Evolutionary conservation across 2,797 vertebrate genomes (phyloP), one percentile per base, ranked within the genome.

Genomic region (Galaxias olidus): DNA sequence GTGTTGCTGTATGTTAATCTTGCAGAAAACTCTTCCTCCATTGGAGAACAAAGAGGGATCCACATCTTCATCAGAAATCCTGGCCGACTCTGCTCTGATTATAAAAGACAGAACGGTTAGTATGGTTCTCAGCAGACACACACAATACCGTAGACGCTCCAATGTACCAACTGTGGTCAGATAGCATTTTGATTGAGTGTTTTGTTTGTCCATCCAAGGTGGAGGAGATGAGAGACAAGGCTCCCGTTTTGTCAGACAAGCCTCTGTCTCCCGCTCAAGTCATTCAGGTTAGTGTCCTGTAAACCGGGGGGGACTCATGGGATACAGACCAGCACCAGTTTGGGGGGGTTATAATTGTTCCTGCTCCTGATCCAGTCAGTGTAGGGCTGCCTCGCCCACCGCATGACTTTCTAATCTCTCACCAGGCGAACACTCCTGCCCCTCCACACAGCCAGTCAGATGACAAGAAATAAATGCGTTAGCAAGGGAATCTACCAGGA

Each of bases 281-380:
- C 72, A 88, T 93, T 61, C 91, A 92, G 84, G 92, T 93, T 74
- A 89, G 87, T 78, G 13, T 15, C n/a, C 41, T n/a, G n/a, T n/a
- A n/a, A n/a, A n/a, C n/a, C n/a, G n/a, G n/a, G n/a, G n/a, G n/a
- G n/a, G n/a, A n/a, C n/a, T n/a, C n/a, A n/a, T n/a, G n/a, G n/a
- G n/a, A n/a, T n/a, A n/a, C n/a, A n/a, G n/a, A n/a, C n/a, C n/a
- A n/a, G n/a, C n/a, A n/a, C n/a, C n/a, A n/a, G n/a, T n/a, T n/a
- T n/a, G n/a, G n/a, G n/a, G n/a, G n/a, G n/a, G n/a, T n/a, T n/a
- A n/a, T n/a, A n/a, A n/a, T n/a, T n/a, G n/a, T n/a, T n/a, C n/a
- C n/a, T n/a, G n/a, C n/a, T n/a, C n/a, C n/a, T n/a, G n/a, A n/a
- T n/a, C n/a, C n/a, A n/a, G n/a, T n/a, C n/a, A n/a, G n/a, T n/a